These are phyloP conservation scores for Drosophila meridiana DNA, from an alignment of 2,888 invertebrate genomes.

Conservation along the genomic window DNA sequence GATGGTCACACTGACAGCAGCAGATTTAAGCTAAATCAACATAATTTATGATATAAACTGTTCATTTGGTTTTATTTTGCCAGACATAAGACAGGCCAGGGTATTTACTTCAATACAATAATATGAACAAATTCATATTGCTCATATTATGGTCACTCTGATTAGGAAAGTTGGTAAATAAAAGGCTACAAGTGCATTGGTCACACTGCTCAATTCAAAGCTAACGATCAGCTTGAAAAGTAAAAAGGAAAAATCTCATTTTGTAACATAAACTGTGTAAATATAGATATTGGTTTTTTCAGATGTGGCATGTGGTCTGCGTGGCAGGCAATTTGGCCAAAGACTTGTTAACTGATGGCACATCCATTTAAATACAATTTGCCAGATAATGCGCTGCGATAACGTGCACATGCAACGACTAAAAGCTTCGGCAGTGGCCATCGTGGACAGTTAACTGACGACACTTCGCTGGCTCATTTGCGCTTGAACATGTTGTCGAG, in stretches of 20 bases:
- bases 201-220: conserved; percentile 10
- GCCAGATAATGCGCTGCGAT: conserved; percentile 43
- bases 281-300: conserved; percentile 2
- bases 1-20: conserved; percentile 30
- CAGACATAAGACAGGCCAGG: too few species aligned
- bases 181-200: neutral
- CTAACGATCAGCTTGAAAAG: conserved; percentile 15
- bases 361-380: conserved; percentile 58
- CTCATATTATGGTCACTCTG: neutral
- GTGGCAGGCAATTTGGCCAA: conserved; percentile 5
- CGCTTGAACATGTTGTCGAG: conserved; percentile 29
- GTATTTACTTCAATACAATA: neutral
- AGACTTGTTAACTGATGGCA: conserved; percentile 41
- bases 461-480: conserved; percentile 13
- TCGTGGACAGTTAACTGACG: conserved; percentile 3
- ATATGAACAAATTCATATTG: neutral
- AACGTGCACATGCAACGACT: conserved; percentile 30
- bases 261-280: conserved; percentile 16
- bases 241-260: neutral
- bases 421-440: conserved; percentile 31
- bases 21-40: neutral
- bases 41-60: too few species aligned
- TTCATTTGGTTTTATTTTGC: too few species aligned
- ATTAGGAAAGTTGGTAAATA: neutral
- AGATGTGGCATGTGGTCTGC: conserved; percentile 20